Evolutionary conservation across 2,888 invertebrate species (phyloP).

Genomic region (Melinopterus prodromus): DNA sequence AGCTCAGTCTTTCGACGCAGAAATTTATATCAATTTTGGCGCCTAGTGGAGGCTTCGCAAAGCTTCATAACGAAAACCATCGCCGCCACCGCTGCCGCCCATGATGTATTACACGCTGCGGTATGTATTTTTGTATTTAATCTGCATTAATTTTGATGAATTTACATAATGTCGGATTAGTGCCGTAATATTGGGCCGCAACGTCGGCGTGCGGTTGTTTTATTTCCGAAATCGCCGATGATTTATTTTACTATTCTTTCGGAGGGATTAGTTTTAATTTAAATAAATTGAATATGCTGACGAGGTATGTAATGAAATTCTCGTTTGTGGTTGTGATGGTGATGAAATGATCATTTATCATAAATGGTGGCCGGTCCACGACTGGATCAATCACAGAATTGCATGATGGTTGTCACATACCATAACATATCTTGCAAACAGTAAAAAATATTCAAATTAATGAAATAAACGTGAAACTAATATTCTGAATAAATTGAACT

Average conservation of each 20-base stretch:
- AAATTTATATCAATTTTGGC: conserved; percentile 19
- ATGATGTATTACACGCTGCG: conserved; percentile 28
- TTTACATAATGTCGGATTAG: conserved; percentile 43
- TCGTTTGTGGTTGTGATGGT: background rate
- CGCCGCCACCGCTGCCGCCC: background rate
- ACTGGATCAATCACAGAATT: no score
- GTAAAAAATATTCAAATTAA: no score
- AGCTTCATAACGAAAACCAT: background rate
- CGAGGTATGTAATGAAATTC: background rate
- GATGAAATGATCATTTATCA: background rate
- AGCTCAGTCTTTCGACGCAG: background rate
- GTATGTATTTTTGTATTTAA: conserved; percentile 39
- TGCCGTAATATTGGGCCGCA: background rate
- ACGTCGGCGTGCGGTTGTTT: conserved; percentile 4
- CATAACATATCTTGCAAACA: no score
- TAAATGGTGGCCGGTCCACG: background rate
- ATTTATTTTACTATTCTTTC: background rate
- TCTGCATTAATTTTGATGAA: conserved; percentile 42
- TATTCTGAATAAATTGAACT: no score
- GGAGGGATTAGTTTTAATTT: background rate
- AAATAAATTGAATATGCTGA: conserved; percentile 4
- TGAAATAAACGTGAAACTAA: no score
- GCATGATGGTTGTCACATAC: no score
- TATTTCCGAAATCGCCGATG: conserved; percentile 4
- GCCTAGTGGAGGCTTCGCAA: background rate